Evolutionary conservation across 2,888 invertebrate genomes (phyloP).

Genomic region (Uloborus plumipes): DNA sequence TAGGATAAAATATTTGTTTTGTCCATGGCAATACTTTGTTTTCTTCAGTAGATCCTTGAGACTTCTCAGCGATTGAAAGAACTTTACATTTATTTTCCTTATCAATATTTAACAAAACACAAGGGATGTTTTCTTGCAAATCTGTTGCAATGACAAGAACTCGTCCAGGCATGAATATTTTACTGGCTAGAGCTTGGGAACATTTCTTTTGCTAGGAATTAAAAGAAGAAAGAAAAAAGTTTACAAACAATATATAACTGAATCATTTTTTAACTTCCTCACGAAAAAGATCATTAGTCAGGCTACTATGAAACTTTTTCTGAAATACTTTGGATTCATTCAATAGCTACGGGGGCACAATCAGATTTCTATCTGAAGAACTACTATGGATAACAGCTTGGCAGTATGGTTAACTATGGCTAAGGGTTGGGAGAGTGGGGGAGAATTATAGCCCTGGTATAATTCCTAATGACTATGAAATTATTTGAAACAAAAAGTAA

Average conservation of each 20-base stretch:
- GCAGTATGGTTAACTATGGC: too few relatives aligned
- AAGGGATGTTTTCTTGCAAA: slow-evolving; percentile 24
- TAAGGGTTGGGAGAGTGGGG: too few relatives aligned
- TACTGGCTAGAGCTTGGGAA: slow-evolving; percentile 13
- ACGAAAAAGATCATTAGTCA: too few relatives aligned
- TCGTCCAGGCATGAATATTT: slow-evolving; percentile 38
- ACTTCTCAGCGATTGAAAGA: slow-evolving; percentile 29
- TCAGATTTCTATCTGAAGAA: too few relatives aligned
- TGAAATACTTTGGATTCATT: too few relatives aligned
- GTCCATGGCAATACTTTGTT: slow-evolving; percentile 29
- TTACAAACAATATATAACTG: neutral
- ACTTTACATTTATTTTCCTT: slow-evolving; percentile 68
- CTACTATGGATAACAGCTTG: too few relatives aligned
- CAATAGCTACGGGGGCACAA: too few relatives aligned
- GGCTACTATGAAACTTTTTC: too few relatives aligned
- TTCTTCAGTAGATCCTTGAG: neutral
- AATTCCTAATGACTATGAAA: too few relatives aligned
- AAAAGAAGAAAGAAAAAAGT: neutral
- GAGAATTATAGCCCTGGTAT: too few relatives aligned
- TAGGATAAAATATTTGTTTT: slow-evolving; percentile 46
- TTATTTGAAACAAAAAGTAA: too few relatives aligned
- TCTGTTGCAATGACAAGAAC: slow-evolving; percentile 24
- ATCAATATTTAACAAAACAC: slow-evolving; percentile 41
- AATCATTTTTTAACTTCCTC: neutral
- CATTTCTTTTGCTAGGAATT: slow-evolving; percentile 43